Base-by-base conservation (phyloP, 2,797 vertebrate genomes). In the Spinibarbus caldwelli region DNA sequence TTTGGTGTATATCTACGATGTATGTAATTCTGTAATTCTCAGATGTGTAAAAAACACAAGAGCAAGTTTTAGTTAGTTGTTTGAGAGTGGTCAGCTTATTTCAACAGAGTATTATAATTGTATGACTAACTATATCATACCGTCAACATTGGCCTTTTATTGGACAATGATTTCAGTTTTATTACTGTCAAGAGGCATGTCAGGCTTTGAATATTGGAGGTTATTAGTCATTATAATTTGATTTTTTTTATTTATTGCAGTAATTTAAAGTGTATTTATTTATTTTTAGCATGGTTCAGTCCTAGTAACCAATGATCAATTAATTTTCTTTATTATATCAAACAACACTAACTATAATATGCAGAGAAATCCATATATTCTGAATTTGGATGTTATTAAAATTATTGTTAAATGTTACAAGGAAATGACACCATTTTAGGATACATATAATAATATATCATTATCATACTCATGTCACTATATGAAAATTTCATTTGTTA, bases 51-150 rank as follows among this genome's bases (percentile, higher is more conserved):
- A 29, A 59, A 76, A 36, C 29, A 34, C 5, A 23, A 26, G 31
- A 43, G 14, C 8, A n/a, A 36, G n/a, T 59, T 59, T 59, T 59
- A 67, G 73, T 45, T 41, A n/a, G n/a, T n/a, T n/a, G n/a, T n/a
- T n/a, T n/a, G n/a, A n/a, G n/a, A n/a, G n/a, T n/a, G n/a, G n/a
- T n/a, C n/a, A 52, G 54, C 59, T 85, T 86, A 70, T 36, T 85
- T 81, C 26, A 31, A 59, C 23, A 41, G n/a, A n/a, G n/a, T 41
- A 41, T 47, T 75, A 14, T 80, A 52, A 81, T 41, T 41, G 57
- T 83, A 73, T 81, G 77, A 86, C 77, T 84, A 86, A n/a, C n/a
- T n/a, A n/a, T n/a, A 80, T 70, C 80, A 79, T 36, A 43, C 49
- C 52, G 34, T 72, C 5, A 67, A 80, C 54, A 57, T 14, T 77